A percentile compares a stretch with the other conserved stretches of the same genome.
Evolutionary conservation across 1,140 invertebrate genomes (phyloP).

Genomic region (Diorhabda sublineata): DNA sequence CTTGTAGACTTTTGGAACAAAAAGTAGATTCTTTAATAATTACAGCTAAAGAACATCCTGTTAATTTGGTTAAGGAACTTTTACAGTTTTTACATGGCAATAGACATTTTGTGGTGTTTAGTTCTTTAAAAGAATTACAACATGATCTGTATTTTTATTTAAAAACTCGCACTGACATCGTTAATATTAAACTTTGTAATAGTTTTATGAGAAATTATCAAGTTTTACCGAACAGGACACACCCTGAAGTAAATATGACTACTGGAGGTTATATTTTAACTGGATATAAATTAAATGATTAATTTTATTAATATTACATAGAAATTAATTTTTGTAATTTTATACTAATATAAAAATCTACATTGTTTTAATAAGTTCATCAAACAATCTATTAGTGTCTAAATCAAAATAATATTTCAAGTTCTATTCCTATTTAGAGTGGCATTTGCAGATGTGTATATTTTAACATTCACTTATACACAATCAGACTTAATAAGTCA

Average conservation of each 20-base stretch:
- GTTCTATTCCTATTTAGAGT: no score
- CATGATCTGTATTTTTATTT: conserved; percentile 74
- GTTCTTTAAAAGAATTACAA: conserved; percentile 72
- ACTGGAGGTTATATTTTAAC: conserved; percentile 71
- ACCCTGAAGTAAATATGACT: conserved; percentile 76
- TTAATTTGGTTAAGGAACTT: conserved; percentile 70
- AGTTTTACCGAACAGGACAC: conserved; percentile 77
- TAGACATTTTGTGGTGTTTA: conserved; percentile 80
- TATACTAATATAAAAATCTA: not conserved
- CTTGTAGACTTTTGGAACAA: conserved; percentile 53
- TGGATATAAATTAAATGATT: conserved; percentile 55
- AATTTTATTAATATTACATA: conserved; percentile 18
- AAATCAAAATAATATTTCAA: no score
- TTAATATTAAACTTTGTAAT: conserved; percentile 73
- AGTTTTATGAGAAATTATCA: conserved; percentile 89
- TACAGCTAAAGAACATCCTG: conserved; percentile 78
- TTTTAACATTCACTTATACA: no score
- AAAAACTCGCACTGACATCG: conserved; percentile 63
- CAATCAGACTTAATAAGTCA: no score
- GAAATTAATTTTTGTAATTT: not conserved
- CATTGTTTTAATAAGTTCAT: not conserved
- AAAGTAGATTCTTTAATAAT: conserved; percentile 78
- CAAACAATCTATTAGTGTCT: no score
- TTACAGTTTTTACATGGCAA: conserved; percentile 71
- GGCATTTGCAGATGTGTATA: no score